These are phyloP conservation scores for Pterostichus madidus DNA, from an alignment of 2,888 invertebrate species.

Conservation along the genomic window DNA sequence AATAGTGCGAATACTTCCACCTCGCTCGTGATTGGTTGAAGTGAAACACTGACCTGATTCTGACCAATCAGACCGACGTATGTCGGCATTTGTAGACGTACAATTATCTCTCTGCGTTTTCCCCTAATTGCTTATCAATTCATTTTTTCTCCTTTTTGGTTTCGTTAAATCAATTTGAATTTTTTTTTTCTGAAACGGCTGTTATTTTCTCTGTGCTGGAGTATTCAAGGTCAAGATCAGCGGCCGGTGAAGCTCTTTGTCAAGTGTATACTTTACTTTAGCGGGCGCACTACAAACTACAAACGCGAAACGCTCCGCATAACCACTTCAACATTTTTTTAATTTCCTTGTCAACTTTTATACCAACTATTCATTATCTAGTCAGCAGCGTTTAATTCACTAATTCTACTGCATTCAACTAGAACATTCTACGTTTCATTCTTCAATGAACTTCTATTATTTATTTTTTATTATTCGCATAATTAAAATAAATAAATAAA, in stretches of 20 bases:
- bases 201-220: conserved; percentile 54
- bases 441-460: too few relatives aligned
- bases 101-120: conserved; percentile 64
- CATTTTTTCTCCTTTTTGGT: conserved; percentile 58
- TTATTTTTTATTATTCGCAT: too few relatives aligned
- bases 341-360: conserved; percentile 8
- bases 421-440: too few relatives aligned
- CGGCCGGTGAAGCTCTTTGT: conserved; percentile 30
- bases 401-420: background rate
- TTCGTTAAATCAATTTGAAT: conserved; percentile 61
- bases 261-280: conserved; percentile 42
- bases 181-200: conserved; percentile 45
- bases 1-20: conserved; percentile 68
- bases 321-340: conserved; percentile 17
- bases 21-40: conserved; percentile 69
- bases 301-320: background rate
- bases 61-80: conserved; percentile 68
- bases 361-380: conserved; percentile 1
- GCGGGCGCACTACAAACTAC: background rate
- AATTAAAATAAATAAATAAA: too few relatives aligned
- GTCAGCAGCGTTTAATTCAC: background rate
- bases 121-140: conserved; percentile 67
- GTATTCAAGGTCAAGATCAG: conserved; percentile 59
- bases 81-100: conserved; percentile 65
- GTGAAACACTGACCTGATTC: conserved; percentile 70